Evolutionary conservation across 2,797 vertebrate species (phyloP).

Genomic region (Chelonia mydas): DNA sequence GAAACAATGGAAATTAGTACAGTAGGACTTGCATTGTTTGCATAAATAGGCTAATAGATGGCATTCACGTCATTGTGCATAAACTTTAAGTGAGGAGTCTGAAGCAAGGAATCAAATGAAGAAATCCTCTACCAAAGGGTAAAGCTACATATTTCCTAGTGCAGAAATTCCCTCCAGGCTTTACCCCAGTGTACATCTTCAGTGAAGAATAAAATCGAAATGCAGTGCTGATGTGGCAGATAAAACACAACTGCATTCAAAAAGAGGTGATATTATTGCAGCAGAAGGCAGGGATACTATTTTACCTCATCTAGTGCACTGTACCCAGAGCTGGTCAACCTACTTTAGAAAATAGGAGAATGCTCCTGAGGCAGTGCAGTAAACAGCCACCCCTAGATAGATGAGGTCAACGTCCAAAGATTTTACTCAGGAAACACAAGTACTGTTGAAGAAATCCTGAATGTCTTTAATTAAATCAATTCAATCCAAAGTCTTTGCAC

Average conservation of each 20-base stretch:
- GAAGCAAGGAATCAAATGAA: not conserved
- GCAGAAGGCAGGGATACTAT: not conserved
- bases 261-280: not conserved
- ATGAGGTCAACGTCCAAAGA: slow-evolving; percentile 15
- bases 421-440: not conserved
- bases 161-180: not conserved
- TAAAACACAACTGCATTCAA: not conserved
- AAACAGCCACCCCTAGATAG: not conserved
- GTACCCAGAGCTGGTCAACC: not conserved
- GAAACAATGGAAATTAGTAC: not conserved
- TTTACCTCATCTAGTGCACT: not conserved
- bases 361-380: not conserved
- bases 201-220: not conserved
- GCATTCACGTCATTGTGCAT: not conserved
- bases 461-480: not conserved
- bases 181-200: not conserved
- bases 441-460: not conserved
- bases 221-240: not conserved
- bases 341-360: not conserved
- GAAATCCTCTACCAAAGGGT: not conserved
- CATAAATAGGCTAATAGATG: not conserved
- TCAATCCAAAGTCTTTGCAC: not conserved
- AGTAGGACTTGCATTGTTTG: not conserved
- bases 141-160: not conserved
- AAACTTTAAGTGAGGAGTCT: not conserved